Evolutionary conservation across 2,888 invertebrate species (phyloP).

Genomic region (Ophonus ardosiacus): DNA sequence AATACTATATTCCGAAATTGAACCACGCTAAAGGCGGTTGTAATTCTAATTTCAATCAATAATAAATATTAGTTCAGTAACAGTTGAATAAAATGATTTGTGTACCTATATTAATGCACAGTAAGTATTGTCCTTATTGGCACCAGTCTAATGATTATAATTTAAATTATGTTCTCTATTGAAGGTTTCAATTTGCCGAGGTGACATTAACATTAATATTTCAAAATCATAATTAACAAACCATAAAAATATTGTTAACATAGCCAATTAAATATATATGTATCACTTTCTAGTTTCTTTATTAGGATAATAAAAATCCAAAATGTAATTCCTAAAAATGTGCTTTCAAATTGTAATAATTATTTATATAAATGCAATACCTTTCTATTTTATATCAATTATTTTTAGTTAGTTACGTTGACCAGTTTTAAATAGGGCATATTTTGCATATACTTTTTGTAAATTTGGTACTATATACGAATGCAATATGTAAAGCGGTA

Average conservation of each 20-base stretch:
- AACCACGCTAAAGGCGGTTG: no score
- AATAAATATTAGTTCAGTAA: no score
- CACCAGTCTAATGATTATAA: not conserved
- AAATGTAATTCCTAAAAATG: constrained; percentile 41
- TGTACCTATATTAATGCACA: no score
- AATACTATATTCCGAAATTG: no score
- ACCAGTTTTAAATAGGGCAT: constrained; percentile 22
- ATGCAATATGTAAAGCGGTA: not conserved
- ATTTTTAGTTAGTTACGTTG: constrained; percentile 12
- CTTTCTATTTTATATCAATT: constrained; percentile 32
- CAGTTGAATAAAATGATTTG: no score
- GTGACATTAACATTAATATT: constrained; percentile 46
- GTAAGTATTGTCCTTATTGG: not conserved
- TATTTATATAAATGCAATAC: constrained; percentile 38
- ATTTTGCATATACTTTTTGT: constrained; percentile 21
- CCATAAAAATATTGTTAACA: constrained; percentile 9
- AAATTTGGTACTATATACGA: not conserved
- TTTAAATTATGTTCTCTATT: constrained; percentile 31
- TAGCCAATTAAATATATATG: constrained; percentile 55
- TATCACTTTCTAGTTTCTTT: constrained; percentile 55
- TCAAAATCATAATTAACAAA: constrained; percentile 31
- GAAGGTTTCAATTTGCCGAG: constrained; percentile 9
- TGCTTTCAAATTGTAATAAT: constrained; percentile 49
- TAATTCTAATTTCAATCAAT: no score
- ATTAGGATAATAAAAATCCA: constrained; percentile 13